Conservation (phyloP, 2,888 invertebrate genomes). For the Halictus quadricinctus region DNA sequence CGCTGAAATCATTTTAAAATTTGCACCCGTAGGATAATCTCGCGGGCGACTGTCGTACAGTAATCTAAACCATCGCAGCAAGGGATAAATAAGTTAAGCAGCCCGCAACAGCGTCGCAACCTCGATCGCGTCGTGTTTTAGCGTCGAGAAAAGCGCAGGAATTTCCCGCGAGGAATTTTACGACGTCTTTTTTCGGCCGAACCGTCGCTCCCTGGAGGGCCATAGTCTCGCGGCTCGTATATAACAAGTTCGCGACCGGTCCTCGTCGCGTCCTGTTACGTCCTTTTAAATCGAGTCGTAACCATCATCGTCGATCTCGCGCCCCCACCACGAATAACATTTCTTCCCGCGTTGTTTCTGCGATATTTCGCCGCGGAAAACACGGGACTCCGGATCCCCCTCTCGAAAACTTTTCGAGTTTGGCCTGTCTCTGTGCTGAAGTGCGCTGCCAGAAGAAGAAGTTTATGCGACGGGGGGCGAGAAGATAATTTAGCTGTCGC, state of each 20-base stretch:
- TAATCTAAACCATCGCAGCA: too few relatives aligned
- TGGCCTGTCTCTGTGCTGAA: neutral
- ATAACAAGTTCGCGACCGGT: conserved; percentile 35
- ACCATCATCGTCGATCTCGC: conserved; percentile 30
- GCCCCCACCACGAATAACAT: conserved; percentile 25
- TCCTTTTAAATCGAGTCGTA: conserved; percentile 34
- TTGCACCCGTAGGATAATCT: too few relatives aligned
- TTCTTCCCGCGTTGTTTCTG: conserved; percentile 4
- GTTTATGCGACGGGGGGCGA: neutral
- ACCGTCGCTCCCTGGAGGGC: conserved; percentile 6
- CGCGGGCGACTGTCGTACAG: too few relatives aligned
- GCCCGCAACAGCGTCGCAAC: neutral
- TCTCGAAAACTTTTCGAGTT: neutral
- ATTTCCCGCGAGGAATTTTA: conserved; percentile 37
- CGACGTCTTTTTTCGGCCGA: conserved; percentile 13
- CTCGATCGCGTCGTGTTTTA: conserved; percentile 8
- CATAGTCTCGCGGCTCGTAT: conserved; percentile 18
- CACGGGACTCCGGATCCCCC: neutral
- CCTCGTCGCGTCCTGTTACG: conserved; percentile 25
- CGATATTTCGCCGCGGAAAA: neutral
- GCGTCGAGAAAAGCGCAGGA: neutral
- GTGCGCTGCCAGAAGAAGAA: neutral
- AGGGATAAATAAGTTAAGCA: neutral
- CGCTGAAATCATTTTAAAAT: too few relatives aligned
- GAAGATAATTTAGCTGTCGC: conserved; percentile 11